These are phyloP conservation scores for Perognathus longimembris DNA, from an alignment of 2,113 vertebrate species.

Conservation along the genomic window DNA sequence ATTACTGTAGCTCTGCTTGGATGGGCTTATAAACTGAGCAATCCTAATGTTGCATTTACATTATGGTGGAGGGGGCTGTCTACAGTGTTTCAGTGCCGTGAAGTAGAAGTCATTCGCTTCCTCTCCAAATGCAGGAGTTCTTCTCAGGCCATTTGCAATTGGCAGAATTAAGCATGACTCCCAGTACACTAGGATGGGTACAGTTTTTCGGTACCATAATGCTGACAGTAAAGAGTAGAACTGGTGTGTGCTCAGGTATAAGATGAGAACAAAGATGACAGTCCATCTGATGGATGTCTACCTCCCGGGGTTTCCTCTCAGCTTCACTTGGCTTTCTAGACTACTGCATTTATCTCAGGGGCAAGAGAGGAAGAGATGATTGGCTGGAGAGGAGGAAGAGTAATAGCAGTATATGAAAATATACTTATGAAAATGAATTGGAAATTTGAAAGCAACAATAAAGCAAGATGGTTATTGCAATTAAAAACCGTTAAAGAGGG, in stretches of 20 bases:
- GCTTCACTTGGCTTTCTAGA: neutral
- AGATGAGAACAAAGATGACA: neutral
- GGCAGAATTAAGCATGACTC: neutral
- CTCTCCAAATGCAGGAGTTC: neutral
- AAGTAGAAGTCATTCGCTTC: neutral
- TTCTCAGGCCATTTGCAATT: neutral
- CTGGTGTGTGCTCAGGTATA: fast-evolving
- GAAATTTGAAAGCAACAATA: constrained; percentile 10
- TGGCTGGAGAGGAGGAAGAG: neutral
- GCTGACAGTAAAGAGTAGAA: neutral
- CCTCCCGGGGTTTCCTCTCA: neutral
- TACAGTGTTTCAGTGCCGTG: neutral
- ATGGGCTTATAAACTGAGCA: neutral
- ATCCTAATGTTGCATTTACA: neutral
- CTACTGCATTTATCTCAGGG: neutral
- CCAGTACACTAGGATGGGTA: no score
- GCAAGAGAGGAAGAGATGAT: neutral
- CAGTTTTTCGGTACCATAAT: neutral
- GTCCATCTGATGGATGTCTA: neutral
- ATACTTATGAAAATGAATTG: constrained; percentile 26
- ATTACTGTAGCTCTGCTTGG: neutral
- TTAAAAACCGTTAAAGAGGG: no score
- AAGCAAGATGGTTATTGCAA: no score
- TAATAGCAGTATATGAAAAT: neutral
- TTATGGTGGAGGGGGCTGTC: fast-evolving